phyloP scores from a whole-genome alignment of 2,888 invertebrate genomes.

The Himalopsyche japonica region DNA sequence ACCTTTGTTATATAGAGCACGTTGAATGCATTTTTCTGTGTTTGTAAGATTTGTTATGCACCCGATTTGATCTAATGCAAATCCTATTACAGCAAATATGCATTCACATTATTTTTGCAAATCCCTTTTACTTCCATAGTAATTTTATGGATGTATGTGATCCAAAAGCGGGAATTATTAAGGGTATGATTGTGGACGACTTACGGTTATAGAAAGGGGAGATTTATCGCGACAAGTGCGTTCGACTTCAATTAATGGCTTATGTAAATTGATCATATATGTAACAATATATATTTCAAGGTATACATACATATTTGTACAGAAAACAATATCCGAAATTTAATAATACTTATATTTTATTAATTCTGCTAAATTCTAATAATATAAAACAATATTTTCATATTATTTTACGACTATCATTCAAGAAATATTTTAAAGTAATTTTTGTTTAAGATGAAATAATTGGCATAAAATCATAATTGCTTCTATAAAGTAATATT shows the following conservation, averaged over 20 bases:
- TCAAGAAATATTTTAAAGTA: no score
- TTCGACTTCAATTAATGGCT: slow-evolving; percentile 35
- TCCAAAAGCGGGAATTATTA: not conserved
- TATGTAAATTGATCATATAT: slow-evolving; percentile 29
- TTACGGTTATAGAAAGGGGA: not conserved
- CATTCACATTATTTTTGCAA: not conserved
- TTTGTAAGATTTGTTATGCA: slow-evolving; percentile 5
- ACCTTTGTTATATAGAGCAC: not conserved
- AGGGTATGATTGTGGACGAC: not conserved
- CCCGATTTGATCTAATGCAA: slow-evolving; percentile 25
- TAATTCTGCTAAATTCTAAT: no score
- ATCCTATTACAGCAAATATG: slow-evolving; percentile 21
- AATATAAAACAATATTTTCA: no score
- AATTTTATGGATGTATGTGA: not conserved
- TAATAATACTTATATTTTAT: no score
- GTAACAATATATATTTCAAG: not conserved
- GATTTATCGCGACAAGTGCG: slow-evolving; percentile 31
- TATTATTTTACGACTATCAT: no score
- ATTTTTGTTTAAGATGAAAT: no score
- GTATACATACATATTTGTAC: no score
- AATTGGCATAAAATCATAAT: no score
- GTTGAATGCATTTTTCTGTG: not conserved
- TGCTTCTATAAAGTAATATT: no score
- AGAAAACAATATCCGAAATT: no score
- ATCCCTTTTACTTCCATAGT: not conserved